Evolutionary conservation across 2,888 invertebrate species (phyloP), one percentile per base, ranked within the genome.

Genomic region (Leptarthrus brevirostris): DNA sequence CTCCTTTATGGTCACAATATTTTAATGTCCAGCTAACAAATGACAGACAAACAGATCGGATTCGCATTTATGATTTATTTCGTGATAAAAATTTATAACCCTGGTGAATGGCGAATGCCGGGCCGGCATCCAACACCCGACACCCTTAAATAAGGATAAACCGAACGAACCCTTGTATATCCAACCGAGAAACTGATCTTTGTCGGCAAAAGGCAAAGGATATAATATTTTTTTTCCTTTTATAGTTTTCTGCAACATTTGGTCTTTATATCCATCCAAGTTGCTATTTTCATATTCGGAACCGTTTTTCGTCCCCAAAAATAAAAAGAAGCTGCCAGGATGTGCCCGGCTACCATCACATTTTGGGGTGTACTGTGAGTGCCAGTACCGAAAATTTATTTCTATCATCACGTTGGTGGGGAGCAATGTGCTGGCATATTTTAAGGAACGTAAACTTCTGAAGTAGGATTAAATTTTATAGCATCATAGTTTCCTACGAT

Each of bases 201-300:
- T 52, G 18, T 16, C 69, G 18, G 36, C 64, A 72, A 40, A 54
- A 26, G 54, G 72, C 69, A 69, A 49, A n/a, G 69, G 44, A 64
- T 24, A 49, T 52, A 47, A 34, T 54, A 30, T 64, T 80, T 80
- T 77, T 79, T 78, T 70, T 40, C 40, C 8, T 58, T 72, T 72
- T 72, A 72, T 72, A 72, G 72, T 72, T 72, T 72, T 72, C 72
- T 72, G 72, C 72, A 72, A 72, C 72, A 72, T 72, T 72, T 72
- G 72, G 72, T 56, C 56, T 72, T 72, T 73, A 73, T 64, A 52
- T 73, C 40, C 64, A 64, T 73, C 52, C 24, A 73, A 49, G 58
- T 64, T 64, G 73, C 64, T 24, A 73, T 73, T 73, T 64, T 73
- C 64, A 73, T 73, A 73, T 61, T 56, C 36, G 54, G 12, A 26